Conservation (phyloP, 2,888 invertebrate species). For the Scaptomyza flava region DNA sequence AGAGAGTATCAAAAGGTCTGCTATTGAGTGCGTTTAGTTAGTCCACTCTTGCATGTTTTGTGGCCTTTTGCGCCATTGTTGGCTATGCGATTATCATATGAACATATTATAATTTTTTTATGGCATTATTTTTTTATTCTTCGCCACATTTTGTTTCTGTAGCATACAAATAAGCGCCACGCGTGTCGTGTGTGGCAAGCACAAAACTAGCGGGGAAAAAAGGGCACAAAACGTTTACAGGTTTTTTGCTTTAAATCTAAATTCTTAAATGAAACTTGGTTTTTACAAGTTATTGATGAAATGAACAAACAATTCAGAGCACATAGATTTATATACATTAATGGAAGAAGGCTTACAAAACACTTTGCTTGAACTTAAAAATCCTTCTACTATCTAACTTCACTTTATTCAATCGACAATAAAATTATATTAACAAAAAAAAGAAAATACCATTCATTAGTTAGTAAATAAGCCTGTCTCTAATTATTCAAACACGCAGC, state of each 20-base stretch:
- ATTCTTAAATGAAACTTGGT: not conserved
- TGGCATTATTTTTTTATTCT: slow-evolving; percentile 24
- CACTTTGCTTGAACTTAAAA: not conserved
- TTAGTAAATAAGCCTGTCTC: not conserved
- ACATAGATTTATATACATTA: too few relatives aligned
- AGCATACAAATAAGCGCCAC: slow-evolving; percentile 59
- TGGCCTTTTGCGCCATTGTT: slow-evolving; percentile 30
- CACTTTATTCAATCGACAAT: not conserved
- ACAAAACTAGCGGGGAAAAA: not conserved
- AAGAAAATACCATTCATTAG: not conserved
- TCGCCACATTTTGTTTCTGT: slow-evolving; percentile 30
- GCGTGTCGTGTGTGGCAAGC: slow-evolving; percentile 17
- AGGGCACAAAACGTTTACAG: slow-evolving; percentile 7
- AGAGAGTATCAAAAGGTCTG: slow-evolving; percentile 19
- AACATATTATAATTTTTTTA: slow-evolving; percentile 45
- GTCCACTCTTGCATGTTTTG: slow-evolving; percentile 56
- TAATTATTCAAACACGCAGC: slow-evolving; percentile 15
- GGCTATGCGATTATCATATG: slow-evolving; percentile 46
- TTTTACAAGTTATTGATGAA: not conserved
- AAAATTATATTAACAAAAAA: not conserved
- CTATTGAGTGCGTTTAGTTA: not conserved
- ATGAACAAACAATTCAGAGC: too few relatives aligned
- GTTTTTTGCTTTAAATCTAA: not conserved
- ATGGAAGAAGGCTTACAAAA: too few relatives aligned
- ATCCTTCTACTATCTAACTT: not conserved